Conservation (phyloP, 37 sponge, comb jelly and placozoan genomes). For the Tethya wilhelma region DNA sequence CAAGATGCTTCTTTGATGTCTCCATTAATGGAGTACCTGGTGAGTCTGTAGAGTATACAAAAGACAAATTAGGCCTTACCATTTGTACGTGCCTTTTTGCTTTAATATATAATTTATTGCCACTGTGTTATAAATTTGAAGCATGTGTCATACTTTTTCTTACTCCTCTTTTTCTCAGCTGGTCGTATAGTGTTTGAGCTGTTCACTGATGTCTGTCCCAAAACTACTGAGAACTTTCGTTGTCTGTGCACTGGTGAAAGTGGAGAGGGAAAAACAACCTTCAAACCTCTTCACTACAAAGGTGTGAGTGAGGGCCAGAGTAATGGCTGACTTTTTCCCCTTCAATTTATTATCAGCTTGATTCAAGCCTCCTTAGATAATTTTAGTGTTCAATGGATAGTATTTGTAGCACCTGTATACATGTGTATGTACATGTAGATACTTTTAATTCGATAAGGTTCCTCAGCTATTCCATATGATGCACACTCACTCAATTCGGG, state of each 20-base stretch:
- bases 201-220: slow-evolving; percentile 82
- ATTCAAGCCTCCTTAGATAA: too few species aligned
- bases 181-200: slow-evolving; percentile 95
- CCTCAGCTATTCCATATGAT: too few species aligned
- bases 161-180: slow-evolving; percentile 9
- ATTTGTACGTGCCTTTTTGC: neutral
- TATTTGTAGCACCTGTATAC: too few species aligned
- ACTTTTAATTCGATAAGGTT: too few species aligned
- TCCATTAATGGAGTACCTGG: slow-evolving; percentile 82
- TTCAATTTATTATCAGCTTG: too few species aligned
- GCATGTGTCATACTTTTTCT: neutral
- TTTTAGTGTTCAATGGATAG: too few species aligned
- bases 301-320: too few species aligned
- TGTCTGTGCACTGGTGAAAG: slow-evolving; percentile 97
- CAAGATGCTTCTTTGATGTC: slow-evolving; percentile 95
- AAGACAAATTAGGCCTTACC: neutral
- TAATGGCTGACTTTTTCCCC: too few species aligned
- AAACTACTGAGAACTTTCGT: slow-evolving; percentile 94
- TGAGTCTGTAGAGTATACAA: slow-evolving; percentile 12
- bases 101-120: neutral
- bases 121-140: neutral
- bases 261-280: slow-evolving; percentile 86
- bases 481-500: too few species aligned
- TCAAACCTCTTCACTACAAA: slow-evolving; percentile 88
- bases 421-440: too few species aligned